Conservation (phyloP, 2,888 invertebrate species). For the Globia sparganii region DNA sequence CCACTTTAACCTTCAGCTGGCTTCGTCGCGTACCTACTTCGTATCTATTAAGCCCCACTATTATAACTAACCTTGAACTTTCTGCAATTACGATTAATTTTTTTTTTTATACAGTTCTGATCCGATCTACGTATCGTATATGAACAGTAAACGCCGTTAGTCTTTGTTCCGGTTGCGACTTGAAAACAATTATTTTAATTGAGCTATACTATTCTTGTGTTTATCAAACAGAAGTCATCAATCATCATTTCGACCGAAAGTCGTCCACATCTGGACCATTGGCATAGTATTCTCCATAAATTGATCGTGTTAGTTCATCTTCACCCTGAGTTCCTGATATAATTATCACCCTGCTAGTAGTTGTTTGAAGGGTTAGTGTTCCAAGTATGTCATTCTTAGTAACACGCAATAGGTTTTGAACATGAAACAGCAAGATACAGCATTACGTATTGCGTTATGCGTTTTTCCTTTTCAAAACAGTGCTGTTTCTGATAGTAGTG, state of each 20-base stretch:
- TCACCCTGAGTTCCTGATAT: background rate
- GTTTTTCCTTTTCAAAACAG: background rate
- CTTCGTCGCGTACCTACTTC: background rate
- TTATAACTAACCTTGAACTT: conserved; percentile 14
- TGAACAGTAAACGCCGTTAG: background rate
- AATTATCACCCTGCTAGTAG: conserved; percentile 4
- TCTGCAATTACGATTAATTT: background rate
- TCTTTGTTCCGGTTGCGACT: background rate
- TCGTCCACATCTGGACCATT: too few relatives aligned
- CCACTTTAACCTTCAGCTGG: background rate
- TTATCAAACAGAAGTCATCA: background rate
- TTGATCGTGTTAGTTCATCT: background rate
- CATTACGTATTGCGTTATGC: background rate
- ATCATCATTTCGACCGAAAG: background rate
- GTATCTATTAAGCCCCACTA: background rate
- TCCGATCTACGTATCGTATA: background rate
- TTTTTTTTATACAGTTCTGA: background rate
- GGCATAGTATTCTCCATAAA: background rate
- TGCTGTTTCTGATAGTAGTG: background rate
- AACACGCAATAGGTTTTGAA: background rate
- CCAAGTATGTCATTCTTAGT: conserved; percentile 1
- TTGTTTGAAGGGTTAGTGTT: background rate
- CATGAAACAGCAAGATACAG: background rate
- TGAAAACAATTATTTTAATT: background rate
- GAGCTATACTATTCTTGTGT: background rate